Evolutionary conservation across 2,888 invertebrate genomes (phyloP), one percentile per base, ranked within the genome.

Genomic region (Capitulum mitella): DNA sequence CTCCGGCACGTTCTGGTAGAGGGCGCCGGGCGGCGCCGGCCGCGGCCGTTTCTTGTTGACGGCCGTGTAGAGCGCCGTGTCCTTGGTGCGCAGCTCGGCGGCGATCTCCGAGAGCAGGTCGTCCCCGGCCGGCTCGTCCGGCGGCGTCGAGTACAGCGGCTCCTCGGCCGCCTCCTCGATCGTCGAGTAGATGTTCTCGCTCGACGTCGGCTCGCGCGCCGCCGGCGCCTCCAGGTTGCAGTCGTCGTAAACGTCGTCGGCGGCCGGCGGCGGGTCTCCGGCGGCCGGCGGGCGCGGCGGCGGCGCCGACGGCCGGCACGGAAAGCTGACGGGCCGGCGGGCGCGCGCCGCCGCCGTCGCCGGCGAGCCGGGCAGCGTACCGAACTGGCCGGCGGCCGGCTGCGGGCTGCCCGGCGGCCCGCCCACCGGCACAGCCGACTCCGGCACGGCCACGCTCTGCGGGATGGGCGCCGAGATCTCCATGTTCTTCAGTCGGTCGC

Each of bases 401-500:
- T 29, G 58, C 29, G 58, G 58, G 5, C 58, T 58, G 29, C 58
- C 58, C 51, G 51, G 12, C 22, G 64, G 19, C 19, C 34, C 16
- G 3, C 19, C 19, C 64, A 64, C 19, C 40, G 70, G 40, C 70
- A 40, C 40, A 1, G 70, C 40, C 70, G 70, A 70, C 10, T 70
- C 37, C 40, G 40, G 70, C 37, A 40, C n/a, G 12, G 70, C 2
- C 70, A 40, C 70, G 26, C 26, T 40, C 70, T 70, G 77, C 54
- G 81, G 80, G 80, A 82, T 81, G 12, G 82, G 82, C 26, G 79
- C 80, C n/a, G 82, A 82, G 19, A 82, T 82, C 78, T 82, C 80
- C 46, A 82, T 48, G 40, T 80, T 80, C 74, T 81, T 80, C 22
- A 82, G 77, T 64, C 80, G 80, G 58, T 81, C 81, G 70, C 82